phyloP scores from a whole-genome alignment of 2,797 vertebrate genomes.

The Alosa sapidissima region DNA sequence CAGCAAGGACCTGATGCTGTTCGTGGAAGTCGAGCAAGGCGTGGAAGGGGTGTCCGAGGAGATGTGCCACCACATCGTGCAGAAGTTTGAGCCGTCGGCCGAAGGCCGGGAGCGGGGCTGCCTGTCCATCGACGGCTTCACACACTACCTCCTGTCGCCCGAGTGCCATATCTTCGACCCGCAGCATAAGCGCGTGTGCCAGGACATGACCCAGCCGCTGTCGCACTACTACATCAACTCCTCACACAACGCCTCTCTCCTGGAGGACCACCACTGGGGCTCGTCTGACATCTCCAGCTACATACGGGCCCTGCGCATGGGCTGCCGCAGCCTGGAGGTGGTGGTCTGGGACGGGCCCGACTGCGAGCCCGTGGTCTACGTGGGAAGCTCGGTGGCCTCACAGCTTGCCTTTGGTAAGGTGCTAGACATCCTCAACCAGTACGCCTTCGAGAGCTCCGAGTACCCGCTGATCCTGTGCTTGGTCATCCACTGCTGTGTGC shows the following conservation, averaged over 20 bases:
- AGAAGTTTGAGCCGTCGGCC: conserved; percentile 86
- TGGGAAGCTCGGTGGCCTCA: conserved; percentile 81
- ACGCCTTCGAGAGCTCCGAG: conserved; percentile 86
- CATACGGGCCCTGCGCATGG: conserved; percentile 83
- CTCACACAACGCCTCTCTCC: conserved; percentile 86
- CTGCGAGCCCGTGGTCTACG: conserved; percentile 87
- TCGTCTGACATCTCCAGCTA: conserved; percentile 86
- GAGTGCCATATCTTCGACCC: conserved; percentile 95
- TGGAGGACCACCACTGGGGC: conserved; percentile 91
- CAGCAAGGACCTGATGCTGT: conserved; percentile 88
- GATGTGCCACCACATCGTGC: conserved; percentile 83
- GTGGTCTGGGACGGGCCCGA: conserved; percentile 89
- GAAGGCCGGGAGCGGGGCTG: conserved; percentile 84
- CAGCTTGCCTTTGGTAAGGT: conserved; percentile 83
- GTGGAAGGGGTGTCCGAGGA: conserved; percentile 87
- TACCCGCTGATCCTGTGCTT: conserved; percentile 90
- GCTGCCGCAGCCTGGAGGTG: conserved; percentile 89
- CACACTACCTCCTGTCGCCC: conserved; percentile 89
- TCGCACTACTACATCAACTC: conserved; percentile 95
- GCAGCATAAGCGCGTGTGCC: conserved; percentile 88
- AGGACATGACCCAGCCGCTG: conserved; percentile 89
- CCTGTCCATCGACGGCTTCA: conserved; percentile 89
- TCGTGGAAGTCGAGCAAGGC: conserved; percentile 90
- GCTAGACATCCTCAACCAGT: conserved; percentile 86
- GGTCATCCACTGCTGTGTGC: conserved; percentile 83